phyloP scores from a whole-genome alignment of 2,113 vertebrate species.

The Butorides virescens region DNA sequence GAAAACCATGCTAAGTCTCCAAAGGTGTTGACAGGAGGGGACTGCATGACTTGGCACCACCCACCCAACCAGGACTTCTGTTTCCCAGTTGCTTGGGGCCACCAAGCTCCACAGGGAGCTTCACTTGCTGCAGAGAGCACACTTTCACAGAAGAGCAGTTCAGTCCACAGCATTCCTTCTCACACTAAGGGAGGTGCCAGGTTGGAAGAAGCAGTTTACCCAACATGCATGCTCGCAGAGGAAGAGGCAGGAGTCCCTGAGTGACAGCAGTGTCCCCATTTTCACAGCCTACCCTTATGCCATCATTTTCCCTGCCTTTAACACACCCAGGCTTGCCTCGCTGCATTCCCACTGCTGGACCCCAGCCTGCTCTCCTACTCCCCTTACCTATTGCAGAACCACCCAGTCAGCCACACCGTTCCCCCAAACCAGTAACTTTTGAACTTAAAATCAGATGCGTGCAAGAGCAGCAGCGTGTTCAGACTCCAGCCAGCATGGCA shows the following conservation, averaged over 20 bases:
- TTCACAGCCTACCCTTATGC: not conserved
- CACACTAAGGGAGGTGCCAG: not conserved
- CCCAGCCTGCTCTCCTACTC: not conserved
- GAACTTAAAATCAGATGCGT: not conserved
- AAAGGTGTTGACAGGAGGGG: not conserved
- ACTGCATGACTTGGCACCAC: not conserved
- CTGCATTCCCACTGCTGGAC: not conserved
- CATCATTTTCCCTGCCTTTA: not conserved
- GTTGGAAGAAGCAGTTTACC: not conserved
- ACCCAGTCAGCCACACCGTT: not conserved
- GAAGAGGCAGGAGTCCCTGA: not conserved
- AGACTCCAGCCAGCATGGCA: not conserved
- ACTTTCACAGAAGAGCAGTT: not conserved
- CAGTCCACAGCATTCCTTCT: not conserved
- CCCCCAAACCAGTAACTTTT: not conserved
- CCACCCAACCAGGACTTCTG: not conserved
- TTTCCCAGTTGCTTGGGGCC: not conserved
- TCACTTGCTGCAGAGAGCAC: not conserved
- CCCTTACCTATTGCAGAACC: not conserved
- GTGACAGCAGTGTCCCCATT: not conserved
- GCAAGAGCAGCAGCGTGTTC: not conserved
- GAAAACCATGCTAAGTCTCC: not conserved
- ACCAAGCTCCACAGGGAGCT: not conserved
- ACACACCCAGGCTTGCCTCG: not conserved
- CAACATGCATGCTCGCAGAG: fast-evolving